A percentile compares a stretch with the other conserved stretches of the same genome.
phyloP scores from a whole-genome alignment of 2,797 vertebrate species.

The Mormyrus hasselquistii region DNA sequence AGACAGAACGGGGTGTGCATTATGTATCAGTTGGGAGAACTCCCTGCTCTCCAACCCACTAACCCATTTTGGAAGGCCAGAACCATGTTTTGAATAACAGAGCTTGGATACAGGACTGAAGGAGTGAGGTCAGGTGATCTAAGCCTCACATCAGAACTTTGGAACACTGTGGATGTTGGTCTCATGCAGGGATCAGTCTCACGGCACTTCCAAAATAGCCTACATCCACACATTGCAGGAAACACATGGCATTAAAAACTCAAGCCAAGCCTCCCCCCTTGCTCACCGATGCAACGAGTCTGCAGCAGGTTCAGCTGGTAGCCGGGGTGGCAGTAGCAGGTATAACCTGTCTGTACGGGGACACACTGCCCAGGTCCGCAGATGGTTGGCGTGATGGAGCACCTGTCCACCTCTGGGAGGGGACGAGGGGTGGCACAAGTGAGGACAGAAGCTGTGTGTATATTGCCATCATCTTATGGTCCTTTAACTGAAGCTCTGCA shows the following conservation, averaged over 20 bases:
- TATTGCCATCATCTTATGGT: background rate
- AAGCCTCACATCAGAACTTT: constrained; percentile 42
- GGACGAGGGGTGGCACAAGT: constrained; percentile 21
- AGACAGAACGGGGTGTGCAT: background rate
- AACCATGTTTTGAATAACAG: constrained; percentile 37
- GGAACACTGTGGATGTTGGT: constrained; percentile 35
- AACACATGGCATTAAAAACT: background rate
- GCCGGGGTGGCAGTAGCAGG: constrained; percentile 72
- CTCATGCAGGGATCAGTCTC: constrained; percentile 44
- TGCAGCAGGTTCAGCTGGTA: constrained; percentile 68
- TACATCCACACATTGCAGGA: background rate
- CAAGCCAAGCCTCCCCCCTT: background rate
- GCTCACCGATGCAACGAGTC: constrained; percentile 75
- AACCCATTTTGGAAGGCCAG: constrained; percentile 28
- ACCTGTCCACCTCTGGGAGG: constrained; percentile 59
- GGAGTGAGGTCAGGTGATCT: constrained; percentile 36
- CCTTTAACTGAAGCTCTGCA: background rate
- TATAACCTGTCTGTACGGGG: constrained; percentile 70
- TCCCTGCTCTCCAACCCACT: constrained; percentile 29
- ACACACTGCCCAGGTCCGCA: constrained; percentile 76
- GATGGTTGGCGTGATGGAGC: constrained; percentile 60
- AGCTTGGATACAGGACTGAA: constrained; percentile 34
- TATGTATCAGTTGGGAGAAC: constrained; percentile 20
- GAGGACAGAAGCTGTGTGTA: background rate
- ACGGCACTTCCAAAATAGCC: constrained; percentile 37